Percentiles rank a stretch among this genome's conserved stretches.
Conservation (phyloP, 1,140 invertebrate genomes). For the Lamellibrachia luymesi region DNA sequence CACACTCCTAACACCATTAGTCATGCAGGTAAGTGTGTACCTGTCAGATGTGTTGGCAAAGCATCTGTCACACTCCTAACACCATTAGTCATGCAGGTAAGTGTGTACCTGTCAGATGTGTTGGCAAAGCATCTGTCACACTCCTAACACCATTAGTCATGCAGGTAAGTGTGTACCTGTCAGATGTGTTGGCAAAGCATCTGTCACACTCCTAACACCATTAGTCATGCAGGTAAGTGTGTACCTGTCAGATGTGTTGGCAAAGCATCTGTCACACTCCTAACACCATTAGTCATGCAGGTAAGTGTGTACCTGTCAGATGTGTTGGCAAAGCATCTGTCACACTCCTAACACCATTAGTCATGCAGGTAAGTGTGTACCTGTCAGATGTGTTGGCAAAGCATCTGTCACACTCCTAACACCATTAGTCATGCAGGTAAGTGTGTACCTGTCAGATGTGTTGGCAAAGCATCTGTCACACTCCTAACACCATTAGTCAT, state of each 20-base stretch:
- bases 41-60: no score
- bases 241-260: no score
- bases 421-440: constrained; percentile 78
- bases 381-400: no score
- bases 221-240: neutral
- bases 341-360: constrained; percentile 75
- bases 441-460: no score
- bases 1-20: neutral
- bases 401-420: constrained; percentile 76
- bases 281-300: neutral
- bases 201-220: neutral
- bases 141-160: neutral
- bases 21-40: neutral
- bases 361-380: constrained; percentile 79
- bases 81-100: neutral
- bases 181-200: no score
- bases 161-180: neutral
- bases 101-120: no score
- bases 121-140: neutral
- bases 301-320: neutral
- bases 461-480: constrained; percentile 70
- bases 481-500: constrained; percentile 79
- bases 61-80: neutral
- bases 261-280: neutral
- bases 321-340: constrained; percentile 74